These are phyloP conservation scores for Scopus umbretta DNA, from an alignment of 2,113 vertebrate species.

Conservation along the genomic window DNA sequence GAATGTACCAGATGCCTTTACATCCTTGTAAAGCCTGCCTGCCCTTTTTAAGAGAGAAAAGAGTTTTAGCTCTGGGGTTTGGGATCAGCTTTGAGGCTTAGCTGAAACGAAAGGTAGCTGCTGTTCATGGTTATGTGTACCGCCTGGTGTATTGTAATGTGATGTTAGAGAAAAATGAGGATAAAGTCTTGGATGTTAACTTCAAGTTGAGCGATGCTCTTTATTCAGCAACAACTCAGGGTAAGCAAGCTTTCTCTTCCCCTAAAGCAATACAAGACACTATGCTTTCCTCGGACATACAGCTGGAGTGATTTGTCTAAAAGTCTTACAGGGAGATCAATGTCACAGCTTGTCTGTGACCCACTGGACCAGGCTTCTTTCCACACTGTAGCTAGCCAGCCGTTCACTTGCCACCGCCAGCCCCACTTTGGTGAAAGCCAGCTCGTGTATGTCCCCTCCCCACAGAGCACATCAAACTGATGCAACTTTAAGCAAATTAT, in stretches of 20 bases:
- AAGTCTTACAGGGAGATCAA: fast-evolving
- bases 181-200: background rate
- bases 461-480: background rate
- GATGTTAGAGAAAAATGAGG: background rate
- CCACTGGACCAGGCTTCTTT: background rate
- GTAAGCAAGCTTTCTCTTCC: background rate
- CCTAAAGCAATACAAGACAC: background rate
- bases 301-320: background rate
- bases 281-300: background rate
- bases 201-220: background rate
- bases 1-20: background rate
- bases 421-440: background rate
- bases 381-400: background rate
- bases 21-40: background rate
- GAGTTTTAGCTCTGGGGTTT: background rate
- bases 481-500: background rate
- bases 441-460: background rate
- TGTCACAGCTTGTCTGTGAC: background rate
- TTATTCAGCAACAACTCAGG: background rate
- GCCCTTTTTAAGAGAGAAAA: background rate
- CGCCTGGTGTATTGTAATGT: background rate
- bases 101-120: background rate
- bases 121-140: background rate
- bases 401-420: fast-evolving
- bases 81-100: background rate